These are phyloP conservation scores for Phylloscopus whistleri DNA, from an alignment of 2,113 vertebrate genomes.

Conservation along the genomic window DNA sequence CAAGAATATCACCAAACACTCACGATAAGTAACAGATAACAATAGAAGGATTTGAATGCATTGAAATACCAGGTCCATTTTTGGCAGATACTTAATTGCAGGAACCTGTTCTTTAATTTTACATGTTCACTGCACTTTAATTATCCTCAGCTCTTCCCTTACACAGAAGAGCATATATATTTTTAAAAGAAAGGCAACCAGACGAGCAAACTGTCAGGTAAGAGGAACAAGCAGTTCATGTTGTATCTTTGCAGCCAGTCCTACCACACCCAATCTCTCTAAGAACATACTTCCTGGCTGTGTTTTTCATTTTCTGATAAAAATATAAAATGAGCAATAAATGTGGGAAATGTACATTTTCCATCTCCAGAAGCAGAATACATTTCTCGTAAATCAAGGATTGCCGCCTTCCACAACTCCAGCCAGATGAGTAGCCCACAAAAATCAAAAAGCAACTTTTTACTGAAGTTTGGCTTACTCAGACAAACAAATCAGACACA, in stretches of 20 bases:
- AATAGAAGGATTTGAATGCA: background rate
- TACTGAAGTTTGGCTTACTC: constrained; percentile 26
- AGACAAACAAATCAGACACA: constrained; percentile 41
- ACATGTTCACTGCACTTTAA: background rate
- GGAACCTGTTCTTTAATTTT: background rate
- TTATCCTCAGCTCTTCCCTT: background rate
- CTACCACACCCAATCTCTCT: background rate
- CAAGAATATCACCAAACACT: background rate
- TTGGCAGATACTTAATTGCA: background rate
- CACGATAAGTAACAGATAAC: background rate
- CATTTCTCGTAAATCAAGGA: background rate
- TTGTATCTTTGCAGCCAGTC: background rate
- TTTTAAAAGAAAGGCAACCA: background rate
- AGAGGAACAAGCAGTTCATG: background rate
- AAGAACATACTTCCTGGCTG: background rate
- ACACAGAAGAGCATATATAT: background rate
- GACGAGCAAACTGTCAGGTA: background rate
- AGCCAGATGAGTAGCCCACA: background rate
- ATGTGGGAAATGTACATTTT: background rate
- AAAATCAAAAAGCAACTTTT: background rate
- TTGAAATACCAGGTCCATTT: background rate
- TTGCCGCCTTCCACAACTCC: background rate
- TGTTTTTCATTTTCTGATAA: constrained; percentile 1
- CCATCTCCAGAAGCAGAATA: constrained; percentile 6
- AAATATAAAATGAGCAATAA: background rate